A percentile compares a stretch with the other conserved stretches of the same genome.
Evolutionary conservation across 1,140 invertebrate species (phyloP).

Genomic region (Temnothorax curvispinosus): DNA sequence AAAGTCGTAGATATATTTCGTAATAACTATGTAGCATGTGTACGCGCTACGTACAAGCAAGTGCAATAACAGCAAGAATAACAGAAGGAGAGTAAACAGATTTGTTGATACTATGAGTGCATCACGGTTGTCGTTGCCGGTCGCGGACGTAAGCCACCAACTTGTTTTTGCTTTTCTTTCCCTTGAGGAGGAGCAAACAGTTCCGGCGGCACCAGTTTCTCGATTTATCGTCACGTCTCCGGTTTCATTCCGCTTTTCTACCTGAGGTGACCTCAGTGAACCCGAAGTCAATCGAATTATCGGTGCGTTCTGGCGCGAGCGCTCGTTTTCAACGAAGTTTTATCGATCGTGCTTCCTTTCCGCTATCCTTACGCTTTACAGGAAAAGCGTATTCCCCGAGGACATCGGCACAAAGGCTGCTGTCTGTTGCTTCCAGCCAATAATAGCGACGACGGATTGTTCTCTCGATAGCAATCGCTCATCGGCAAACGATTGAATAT

Average conservation of each 20-base stretch:
- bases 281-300: slow-evolving; percentile 73
- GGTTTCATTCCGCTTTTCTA: slow-evolving; percentile 66
- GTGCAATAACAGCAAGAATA: not conserved
- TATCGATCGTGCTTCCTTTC: slow-evolving; percentile 67
- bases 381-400: slow-evolving; percentile 41
- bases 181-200: slow-evolving; percentile 63
- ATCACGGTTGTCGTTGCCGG: not conserved
- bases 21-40: slow-evolving; percentile 13
- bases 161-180: slow-evolving; percentile 52
- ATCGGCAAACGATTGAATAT: slow-evolving; percentile 39
- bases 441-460: slow-evolving; percentile 49
- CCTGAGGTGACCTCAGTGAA: slow-evolving; percentile 60
- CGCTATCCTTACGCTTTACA: slow-evolving; percentile 62
- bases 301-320: slow-evolving; percentile 71
- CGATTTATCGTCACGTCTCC: slow-evolving; percentile 67
- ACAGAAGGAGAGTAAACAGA: slow-evolving; percentile 37
- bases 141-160: slow-evolving; percentile 23
- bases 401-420: slow-evolving; percentile 22
- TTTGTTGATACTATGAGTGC: slow-evolving; percentile 40
- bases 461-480: slow-evolving; percentile 45
- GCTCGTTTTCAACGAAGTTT: slow-evolving; percentile 71
- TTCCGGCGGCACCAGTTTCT: slow-evolving; percentile 64
- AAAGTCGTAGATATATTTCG: slow-evolving; percentile 13
- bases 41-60: not conserved
- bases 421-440: slow-evolving; percentile 41